Evolutionary conservation across 2,797 vertebrate species (phyloP), one percentile per base, ranked within the genome.

Genomic region (Coilia nasus): DNA sequence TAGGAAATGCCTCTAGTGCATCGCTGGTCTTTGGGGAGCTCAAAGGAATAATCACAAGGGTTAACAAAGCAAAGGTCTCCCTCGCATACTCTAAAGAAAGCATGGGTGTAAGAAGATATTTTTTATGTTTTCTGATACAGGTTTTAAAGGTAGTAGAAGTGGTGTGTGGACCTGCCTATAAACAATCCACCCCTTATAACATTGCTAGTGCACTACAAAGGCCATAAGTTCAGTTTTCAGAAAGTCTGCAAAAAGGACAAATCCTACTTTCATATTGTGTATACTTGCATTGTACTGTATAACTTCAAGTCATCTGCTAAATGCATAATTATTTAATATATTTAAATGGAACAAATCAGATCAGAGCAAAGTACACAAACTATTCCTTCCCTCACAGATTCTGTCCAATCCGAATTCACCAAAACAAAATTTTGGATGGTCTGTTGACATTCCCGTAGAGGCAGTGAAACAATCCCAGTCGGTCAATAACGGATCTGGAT

Each of bases 361-460:
- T 78, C 7, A 41, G 7, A 21, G 31, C 6, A 19, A 44, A 78
- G 6, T 35, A 10, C 0, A 19, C 21, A 11, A 4, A 44, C 46
- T 71, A 46, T 62, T 14, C 25, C 59, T 64, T 80, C 41, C 9
- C 62, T 31, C 7, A 71, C 47, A 92, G 89, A 15, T 87, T 31
- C 0, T 67, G 7, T 0, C 71, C 0, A 2, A 35, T n/a, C 21
- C 9, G 0, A 2, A 0, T 0, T 0, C 17, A 7, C 1, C 0
- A 0, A 2, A 0, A 5, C 6, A 0, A 0, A 0, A 0, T 0
- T 28, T 78, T 0, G 3, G 15, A 19, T 47, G 0, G 17, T 67
- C 0, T 1, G 81, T 92, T 21, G 1, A 23, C 0, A 25, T 93
- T 82, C 85, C 91, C 0, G 3, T 35, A n/a, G 88, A 92, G 41